A percentile compares a stretch with the other conserved stretches of the same genome.
Conservation (phyloP, 2,888 invertebrate genomes). For the Limnephilus auricula region DNA sequence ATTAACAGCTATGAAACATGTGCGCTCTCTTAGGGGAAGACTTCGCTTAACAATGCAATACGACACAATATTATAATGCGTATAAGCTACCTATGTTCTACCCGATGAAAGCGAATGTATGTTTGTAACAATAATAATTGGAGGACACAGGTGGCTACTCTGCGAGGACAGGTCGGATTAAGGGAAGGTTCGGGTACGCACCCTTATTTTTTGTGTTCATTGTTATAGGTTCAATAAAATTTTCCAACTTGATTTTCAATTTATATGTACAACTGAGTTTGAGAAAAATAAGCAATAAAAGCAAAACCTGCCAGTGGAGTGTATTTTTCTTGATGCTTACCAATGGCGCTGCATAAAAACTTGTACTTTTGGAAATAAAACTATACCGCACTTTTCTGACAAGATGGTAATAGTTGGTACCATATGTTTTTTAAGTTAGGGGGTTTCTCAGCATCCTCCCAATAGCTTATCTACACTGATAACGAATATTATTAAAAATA, state of each 20-base stretch:
- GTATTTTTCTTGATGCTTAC: neutral
- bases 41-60: conserved; percentile 4
- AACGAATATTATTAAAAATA: no score
- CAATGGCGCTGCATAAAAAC: neutral
- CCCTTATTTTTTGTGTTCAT: conserved; percentile 23
- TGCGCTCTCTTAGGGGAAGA: conserved; percentile 47
- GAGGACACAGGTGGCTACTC: conserved; percentile 63
- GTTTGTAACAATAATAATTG: conserved; percentile 62
- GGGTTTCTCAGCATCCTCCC: no score
- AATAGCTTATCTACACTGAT: no score
- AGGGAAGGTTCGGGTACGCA: conserved; percentile 53
- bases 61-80: neutral
- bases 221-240: conserved; percentile 5
- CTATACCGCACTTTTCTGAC: neutral
- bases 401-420: no score
- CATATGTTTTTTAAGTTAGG: no score
- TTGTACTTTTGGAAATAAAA: neutral
- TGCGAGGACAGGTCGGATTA: conserved; percentile 62
- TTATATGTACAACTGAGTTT: neutral
- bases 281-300: neutral
- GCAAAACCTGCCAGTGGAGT: neutral
- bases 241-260: neutral
- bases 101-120: conserved; percentile 20
- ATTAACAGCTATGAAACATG: conserved; percentile 45
- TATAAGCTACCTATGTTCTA: neutral